Percentiles rank a stretch among this genome's conserved stretches.
These are phyloP conservation scores for Oncopodura yosiiana DNA, from an alignment of 1,140 invertebrate species.

Conservation along the genomic window DNA sequence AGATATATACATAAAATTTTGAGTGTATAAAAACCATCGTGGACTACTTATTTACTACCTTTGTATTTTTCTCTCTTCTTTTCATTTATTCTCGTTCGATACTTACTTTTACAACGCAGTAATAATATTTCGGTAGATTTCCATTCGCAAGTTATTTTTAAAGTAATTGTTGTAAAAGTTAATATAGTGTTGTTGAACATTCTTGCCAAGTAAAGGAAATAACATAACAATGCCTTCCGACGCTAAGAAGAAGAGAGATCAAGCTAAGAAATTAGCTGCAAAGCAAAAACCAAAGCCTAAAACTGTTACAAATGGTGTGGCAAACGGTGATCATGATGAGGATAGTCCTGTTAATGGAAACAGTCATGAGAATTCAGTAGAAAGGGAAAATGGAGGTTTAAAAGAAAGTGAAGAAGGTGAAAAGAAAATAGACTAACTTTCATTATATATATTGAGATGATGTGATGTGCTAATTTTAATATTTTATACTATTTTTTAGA, in stretches of 20 bases:
- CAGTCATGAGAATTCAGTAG: slow-evolving; percentile 2
- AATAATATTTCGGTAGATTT: too few relatives aligned
- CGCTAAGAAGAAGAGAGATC: slow-evolving; percentile 91
- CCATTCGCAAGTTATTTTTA: too few relatives aligned
- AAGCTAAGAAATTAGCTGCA: slow-evolving; percentile 92
- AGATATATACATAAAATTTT: too few relatives aligned
- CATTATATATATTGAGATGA: neutral
- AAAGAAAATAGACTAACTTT: slow-evolving; percentile 11
- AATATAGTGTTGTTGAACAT: too few relatives aligned
- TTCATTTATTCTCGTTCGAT: too few relatives aligned
- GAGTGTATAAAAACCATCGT: too few relatives aligned
- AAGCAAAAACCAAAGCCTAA: slow-evolving; percentile 59
- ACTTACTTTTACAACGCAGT: too few relatives aligned
- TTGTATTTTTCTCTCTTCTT: too few relatives aligned
- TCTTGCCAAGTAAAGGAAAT: too few relatives aligned
- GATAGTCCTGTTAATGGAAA: slow-evolving; percentile 38
- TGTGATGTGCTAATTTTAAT: neutral
- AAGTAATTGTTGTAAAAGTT: too few relatives aligned
- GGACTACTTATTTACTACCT: too few relatives aligned
- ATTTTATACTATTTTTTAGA: slow-evolving; percentile 46
- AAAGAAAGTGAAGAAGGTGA: slow-evolving; percentile 36
- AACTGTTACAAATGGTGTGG: slow-evolving; percentile 41
- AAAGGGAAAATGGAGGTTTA: slow-evolving; percentile 29
- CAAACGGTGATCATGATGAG: slow-evolving; percentile 45
- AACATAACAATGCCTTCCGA: slow-evolving; percentile 98